Conservation (phyloP, 2,113 vertebrate genomes). For the Eulemur macaco region DNA sequence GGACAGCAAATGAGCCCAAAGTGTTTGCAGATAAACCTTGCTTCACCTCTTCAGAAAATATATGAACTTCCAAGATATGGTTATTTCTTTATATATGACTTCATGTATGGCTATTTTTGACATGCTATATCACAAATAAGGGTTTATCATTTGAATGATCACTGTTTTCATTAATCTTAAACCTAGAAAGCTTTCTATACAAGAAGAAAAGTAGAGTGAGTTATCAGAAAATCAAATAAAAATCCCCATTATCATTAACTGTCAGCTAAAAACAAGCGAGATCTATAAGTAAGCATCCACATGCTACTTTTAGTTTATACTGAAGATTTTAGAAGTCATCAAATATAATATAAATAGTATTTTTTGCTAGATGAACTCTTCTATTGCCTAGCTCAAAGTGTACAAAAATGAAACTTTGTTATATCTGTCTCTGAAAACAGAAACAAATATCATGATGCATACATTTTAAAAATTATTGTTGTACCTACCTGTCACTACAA, state of each 20-base stretch:
- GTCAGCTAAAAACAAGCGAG: not conserved
- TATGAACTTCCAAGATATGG: not conserved
- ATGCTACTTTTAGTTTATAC: not conserved
- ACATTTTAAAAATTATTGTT: not conserved
- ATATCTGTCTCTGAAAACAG: not conserved
- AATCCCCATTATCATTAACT: not conserved
- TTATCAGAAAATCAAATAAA: not conserved
- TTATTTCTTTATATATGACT: not conserved
- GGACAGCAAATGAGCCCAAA: constrained; percentile 46
- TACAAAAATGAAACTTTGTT: not conserved
- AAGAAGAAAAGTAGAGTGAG: not conserved
- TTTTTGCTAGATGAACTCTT: not conserved
- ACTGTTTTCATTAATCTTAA: not conserved
- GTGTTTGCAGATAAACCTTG: constrained; percentile 42
- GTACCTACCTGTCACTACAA: not conserved
- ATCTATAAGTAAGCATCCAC: not conserved
- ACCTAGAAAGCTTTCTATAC: not conserved
- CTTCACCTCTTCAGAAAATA: constrained; percentile 1
- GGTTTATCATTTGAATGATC: not conserved
- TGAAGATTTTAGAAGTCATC: not conserved
- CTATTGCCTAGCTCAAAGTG: not conserved
- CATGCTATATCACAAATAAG: not conserved
- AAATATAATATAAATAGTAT: not conserved
- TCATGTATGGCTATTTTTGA: not conserved
- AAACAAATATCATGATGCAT: not conserved